Evolutionary conservation across 2,888 invertebrate species (phyloP).

Genomic region (Drosophila recens): DNA sequence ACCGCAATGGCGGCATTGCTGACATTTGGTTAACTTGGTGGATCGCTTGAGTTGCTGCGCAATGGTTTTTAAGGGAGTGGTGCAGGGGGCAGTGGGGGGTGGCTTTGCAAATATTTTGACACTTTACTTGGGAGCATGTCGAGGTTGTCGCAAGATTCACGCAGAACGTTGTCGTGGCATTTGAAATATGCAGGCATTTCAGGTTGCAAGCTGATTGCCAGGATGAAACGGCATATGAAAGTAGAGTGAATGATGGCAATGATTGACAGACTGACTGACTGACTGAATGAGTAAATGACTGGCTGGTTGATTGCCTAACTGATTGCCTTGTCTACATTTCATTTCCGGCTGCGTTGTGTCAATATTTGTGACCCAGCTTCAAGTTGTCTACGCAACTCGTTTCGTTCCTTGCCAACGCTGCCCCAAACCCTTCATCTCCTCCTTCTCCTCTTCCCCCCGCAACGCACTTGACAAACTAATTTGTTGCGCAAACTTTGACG

Average conservation of each 20-base stretch:
- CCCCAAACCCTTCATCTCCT: neutral
- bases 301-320: conserved; percentile 21
- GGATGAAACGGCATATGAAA: conserved; percentile 67
- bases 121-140: conserved; percentile 71
- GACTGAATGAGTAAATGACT: conserved; percentile 12
- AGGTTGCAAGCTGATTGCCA: conserved; percentile 21
- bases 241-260: conserved; percentile 35
- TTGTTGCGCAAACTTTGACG: conserved; percentile 75
- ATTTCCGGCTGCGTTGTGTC: conserved; percentile 72
- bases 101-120: conserved; percentile 78
- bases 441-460: too few relatives aligned
- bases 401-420: neutral
- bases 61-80: neutral
- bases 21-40: conserved; percentile 63
- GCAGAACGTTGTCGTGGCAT: conserved; percentile 16
- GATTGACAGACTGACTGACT: conserved; percentile 8
- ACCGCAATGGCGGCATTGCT: conserved; percentile 65
- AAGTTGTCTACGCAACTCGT: conserved; percentile 44
- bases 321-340: conserved; percentile 67
- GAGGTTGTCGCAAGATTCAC: conserved; percentile 34
- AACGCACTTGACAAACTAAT: conserved; percentile 79
- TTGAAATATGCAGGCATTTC: conserved; percentile 47
- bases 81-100: neutral
- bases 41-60: conserved; percentile 14
- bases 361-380: conserved; percentile 66